Percentiles rank a stretch among this genome's conserved stretches.
Conservation (phyloP, 2,888 invertebrate genomes). For the Thereva nobilitata region DNA sequence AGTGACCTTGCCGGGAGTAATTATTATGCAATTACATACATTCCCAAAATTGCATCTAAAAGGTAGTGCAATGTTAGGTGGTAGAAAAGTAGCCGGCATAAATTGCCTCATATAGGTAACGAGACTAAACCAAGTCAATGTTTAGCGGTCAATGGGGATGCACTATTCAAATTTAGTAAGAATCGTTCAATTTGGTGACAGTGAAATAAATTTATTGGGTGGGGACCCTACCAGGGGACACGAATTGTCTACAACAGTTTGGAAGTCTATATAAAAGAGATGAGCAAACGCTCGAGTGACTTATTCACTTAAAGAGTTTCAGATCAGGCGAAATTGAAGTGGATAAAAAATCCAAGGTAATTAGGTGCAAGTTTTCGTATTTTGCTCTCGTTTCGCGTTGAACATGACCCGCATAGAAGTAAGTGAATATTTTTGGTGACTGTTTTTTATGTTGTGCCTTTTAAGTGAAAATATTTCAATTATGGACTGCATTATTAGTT, state of each 20-base stretch:
- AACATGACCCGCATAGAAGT: slow-evolving; percentile 19
- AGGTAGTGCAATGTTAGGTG: no score
- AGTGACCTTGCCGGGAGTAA: slow-evolving; percentile 16
- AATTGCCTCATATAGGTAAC: slow-evolving; percentile 29
- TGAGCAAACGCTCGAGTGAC: slow-evolving; percentile 19
- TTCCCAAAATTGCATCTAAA: slow-evolving; percentile 29
- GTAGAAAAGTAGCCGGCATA: neutral
- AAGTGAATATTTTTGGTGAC: slow-evolving; percentile 2
- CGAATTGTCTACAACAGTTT: slow-evolving; percentile 6
- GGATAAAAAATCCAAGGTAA: slow-evolving; percentile 24
- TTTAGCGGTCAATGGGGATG: slow-evolving; percentile 23
- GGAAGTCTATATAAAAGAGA: slow-evolving; percentile 33
- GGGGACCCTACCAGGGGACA: slow-evolving; percentile 15
- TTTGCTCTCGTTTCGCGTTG: neutral
- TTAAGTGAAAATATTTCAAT: neutral
- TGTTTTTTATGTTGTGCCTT: neutral
- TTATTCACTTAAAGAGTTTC: slow-evolving; percentile 26
- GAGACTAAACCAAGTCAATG: slow-evolving; percentile 7
- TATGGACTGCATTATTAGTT: neutral
- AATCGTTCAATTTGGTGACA: slow-evolving; percentile 26
- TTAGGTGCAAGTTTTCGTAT: slow-evolving; percentile 2
- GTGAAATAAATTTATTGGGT: neutral
- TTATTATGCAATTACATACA: slow-evolving; percentile 26
- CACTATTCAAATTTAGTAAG: slow-evolving; percentile 27
- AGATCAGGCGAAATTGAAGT: slow-evolving; percentile 31